Evolutionary conservation across 53 echinoderm and acorn worm species (phyloP).

Genomic region (Astropecten irregularis): DNA sequence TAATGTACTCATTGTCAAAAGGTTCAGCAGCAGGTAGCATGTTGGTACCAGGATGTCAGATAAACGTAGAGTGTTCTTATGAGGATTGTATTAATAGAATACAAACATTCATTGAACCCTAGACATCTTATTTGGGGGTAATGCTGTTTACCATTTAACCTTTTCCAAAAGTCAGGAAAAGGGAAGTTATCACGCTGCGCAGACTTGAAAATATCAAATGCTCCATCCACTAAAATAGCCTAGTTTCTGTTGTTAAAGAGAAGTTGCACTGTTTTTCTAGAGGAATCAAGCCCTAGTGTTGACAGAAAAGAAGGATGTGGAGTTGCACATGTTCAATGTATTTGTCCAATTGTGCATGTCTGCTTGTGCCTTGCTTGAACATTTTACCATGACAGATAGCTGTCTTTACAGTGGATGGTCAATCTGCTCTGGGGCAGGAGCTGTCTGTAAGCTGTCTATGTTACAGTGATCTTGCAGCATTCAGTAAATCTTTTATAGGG

Average conservation of each 20-base stretch:
- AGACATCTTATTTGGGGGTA: neutral
- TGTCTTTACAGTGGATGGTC: too few species aligned
- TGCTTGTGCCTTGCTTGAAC: neutral
- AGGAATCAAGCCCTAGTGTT: neutral
- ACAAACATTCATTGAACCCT: too few species aligned
- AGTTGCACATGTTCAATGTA: neutral
- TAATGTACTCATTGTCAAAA: too few species aligned
- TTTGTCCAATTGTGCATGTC: neutral
- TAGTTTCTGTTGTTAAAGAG: conserved; percentile 15
- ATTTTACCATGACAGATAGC: neutral
- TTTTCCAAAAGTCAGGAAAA: conserved; percentile 41
- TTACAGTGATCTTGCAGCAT: too few species aligned
- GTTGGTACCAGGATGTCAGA: neutral
- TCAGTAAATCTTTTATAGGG: too few species aligned
- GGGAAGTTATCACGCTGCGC: conserved; percentile 41
- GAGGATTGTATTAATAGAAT: conserved; percentile 38
- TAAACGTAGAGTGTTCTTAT: neutral
- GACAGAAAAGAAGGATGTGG: neutral
- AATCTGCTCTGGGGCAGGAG: too few species aligned
- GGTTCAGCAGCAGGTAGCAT: neutral
- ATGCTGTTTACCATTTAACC: conserved; percentile 32
- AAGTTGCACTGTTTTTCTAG: neutral
- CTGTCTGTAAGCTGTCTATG: too few species aligned
- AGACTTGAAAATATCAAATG: conserved; percentile 38
- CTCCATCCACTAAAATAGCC: conserved; percentile 40